A percentile compares a stretch with the other conserved stretches of the same genome.
These are phyloP conservation scores for Rotaria macrura DNA, from an alignment of 2,888 invertebrate species.

Conservation along the genomic window DNA sequence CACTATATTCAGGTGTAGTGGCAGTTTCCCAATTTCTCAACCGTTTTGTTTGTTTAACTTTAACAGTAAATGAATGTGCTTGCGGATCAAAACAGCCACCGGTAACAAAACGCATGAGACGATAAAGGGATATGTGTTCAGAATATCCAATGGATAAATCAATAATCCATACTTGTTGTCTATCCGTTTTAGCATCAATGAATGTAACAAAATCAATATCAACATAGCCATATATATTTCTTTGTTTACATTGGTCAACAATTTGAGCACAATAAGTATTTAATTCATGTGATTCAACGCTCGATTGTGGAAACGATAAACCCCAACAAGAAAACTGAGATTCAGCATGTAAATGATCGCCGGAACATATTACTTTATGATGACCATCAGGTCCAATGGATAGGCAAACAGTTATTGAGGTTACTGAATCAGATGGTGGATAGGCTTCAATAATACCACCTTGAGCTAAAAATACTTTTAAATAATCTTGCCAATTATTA, in stretches of 20 bases:
- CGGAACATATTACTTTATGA: conserved; percentile 41
- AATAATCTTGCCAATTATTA: conserved; percentile 1
- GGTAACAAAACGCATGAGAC: conserved; percentile 44
- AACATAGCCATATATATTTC: conserved; percentile 47
- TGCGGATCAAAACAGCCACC: conserved; percentile 41
- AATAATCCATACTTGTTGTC: conserved; percentile 46
- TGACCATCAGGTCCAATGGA: conserved; percentile 46
- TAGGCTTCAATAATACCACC: conserved; percentile 50
- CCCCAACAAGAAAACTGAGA: conserved; percentile 46
- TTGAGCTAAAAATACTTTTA: conserved; percentile 34
- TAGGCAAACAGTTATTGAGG: conserved; percentile 47
- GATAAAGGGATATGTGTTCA: conserved; percentile 45
- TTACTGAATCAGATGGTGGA: conserved; percentile 48
- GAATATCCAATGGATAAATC: conserved; percentile 46
- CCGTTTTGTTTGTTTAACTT: neutral
- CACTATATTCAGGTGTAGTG: conserved; percentile 30
- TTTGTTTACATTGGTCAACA: conserved; percentile 44
- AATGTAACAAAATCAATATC: conserved; percentile 49
- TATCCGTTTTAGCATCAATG: conserved; percentile 43
- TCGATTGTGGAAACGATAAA: conserved; percentile 47
- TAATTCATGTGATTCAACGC: conserved; percentile 44
- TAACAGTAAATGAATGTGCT: conserved; percentile 41
- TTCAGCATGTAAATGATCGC: conserved; percentile 49
- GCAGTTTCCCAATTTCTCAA: neutral
- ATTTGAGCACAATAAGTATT: conserved; percentile 43